phyloP scores from a whole-genome alignment of 2,113 vertebrate genomes.

The Malurus melanocephalus region DNA sequence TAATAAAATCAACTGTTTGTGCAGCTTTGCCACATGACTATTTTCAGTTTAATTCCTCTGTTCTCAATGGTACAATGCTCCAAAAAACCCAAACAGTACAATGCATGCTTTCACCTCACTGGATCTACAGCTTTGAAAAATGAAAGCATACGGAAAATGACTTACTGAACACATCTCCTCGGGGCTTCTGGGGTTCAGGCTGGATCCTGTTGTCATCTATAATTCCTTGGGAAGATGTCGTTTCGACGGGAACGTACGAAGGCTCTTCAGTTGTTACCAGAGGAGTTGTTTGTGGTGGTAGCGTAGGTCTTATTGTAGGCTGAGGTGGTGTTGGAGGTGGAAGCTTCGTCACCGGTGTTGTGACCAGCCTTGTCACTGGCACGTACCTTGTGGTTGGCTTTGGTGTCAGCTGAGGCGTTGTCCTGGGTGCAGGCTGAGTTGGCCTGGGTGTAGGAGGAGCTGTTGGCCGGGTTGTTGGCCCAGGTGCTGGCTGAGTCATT shows the following conservation, averaged over 20 bases:
- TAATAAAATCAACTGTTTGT: not conserved
- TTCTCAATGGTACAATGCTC: not conserved
- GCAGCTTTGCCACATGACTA: not conserved
- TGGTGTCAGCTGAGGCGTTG: constrained; percentile 28
- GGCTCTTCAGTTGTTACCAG: constrained; percentile 21
- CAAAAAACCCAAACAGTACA: not conserved
- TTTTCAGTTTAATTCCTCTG: not conserved
- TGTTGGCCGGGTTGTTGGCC: constrained; percentile 17
- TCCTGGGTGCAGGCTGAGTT: not conserved
- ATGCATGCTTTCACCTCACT: not conserved
- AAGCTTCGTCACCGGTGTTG: not conserved
- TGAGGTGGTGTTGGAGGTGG: constrained; percentile 21
- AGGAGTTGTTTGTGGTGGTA: constrained; percentile 3
- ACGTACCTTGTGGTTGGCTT: not conserved
- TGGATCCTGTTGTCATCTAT: constrained; percentile 88
- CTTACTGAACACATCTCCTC: constrained; percentile 98
- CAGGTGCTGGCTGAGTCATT: not conserved
- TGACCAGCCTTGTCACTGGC: not conserved
- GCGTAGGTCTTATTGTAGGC: not conserved
- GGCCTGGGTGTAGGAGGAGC: constrained; percentile 10
- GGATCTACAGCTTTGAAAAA: not conserved
- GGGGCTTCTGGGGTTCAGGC: constrained; percentile 85
- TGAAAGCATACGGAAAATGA: not conserved
- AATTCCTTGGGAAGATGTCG: constrained; percentile 28
- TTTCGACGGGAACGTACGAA: constrained; percentile 26